Conservation (phyloP, 2,797 vertebrate species). For the Cercopithecus mitis region DNA sequence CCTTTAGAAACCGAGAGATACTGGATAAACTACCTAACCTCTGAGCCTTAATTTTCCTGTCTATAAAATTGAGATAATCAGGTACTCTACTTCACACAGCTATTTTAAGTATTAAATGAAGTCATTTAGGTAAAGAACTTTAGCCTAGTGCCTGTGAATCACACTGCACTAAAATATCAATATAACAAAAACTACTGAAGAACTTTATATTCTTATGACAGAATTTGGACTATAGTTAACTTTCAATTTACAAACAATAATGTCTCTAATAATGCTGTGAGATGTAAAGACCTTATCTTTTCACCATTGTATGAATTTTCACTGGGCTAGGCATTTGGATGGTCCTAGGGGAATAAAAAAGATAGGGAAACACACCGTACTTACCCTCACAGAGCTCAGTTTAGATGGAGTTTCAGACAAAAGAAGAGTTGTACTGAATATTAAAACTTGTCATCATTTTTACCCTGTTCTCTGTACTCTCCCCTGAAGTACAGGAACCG, state of each 20-base stretch:
- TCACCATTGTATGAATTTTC: background rate
- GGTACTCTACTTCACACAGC: background rate
- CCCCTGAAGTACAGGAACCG: background rate
- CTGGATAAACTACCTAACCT: background rate
- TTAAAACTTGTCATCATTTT: background rate
- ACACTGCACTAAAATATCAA: constrained; percentile 7
- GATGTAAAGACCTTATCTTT: background rate
- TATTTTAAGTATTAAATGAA: constrained; percentile 49
- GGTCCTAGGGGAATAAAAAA: background rate
- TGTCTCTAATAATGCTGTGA: background rate
- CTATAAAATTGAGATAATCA: background rate
- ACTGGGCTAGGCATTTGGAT: background rate
- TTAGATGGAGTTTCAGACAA: background rate
- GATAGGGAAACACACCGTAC: background rate
- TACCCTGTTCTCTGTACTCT: background rate
- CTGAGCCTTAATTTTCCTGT: background rate
- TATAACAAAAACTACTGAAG: background rate
- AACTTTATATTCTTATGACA: constrained; percentile 1
- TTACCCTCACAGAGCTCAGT: background rate
- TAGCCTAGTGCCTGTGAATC: background rate
- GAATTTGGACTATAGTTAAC: constrained; percentile 3
- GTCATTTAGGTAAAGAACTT: background rate
- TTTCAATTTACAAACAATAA: constrained; percentile 43
- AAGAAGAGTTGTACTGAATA: background rate
- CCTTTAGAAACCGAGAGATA: background rate